Base-by-base conservation (phyloP, 2,113 vertebrate species). In the Recurvirostra avosetta region DNA sequence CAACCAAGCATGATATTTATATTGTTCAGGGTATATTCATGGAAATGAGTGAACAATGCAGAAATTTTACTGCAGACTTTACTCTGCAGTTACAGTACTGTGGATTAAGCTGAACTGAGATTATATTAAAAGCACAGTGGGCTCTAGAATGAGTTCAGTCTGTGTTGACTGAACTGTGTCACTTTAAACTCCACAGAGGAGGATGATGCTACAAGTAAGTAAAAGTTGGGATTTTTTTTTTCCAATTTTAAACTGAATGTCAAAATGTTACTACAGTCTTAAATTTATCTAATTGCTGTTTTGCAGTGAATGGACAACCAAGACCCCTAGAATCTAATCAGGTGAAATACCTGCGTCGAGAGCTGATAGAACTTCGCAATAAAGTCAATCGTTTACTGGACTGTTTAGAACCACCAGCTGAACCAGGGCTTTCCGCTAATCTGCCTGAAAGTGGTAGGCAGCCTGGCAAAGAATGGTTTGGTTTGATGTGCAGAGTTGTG, bases 341-440 rank as follows among this genome's bases (percentile, higher is more conserved):
- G 96, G 99, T 99, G 96, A 99, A 99, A 96, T 99, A 99, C 86
- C 98, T 99, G 88, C 99, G 99, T 86, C 98, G 98, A 96, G 99
- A 99, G 98, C 98, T 99, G 94, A 99, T 99, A 97, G 99, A 99
- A 97, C 99, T 99, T 97, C 98, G 99, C 95, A 99, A 99, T 97
- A 99, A 99, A 98, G 99, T 99, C 85, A 99, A 99, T 98, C 98
- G 98, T 78, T 98, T 99, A 76, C 97, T 99, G 97, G 99, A 99
- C 95, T 99, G 98, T 96, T 98, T 99, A 98, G 99, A 99, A 75
- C 99, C 99, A 26, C 99, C 99, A 59, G 97, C 97, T 92, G 99
- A 99, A 73, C 98, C 98, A n/a, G 99, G 98, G 11, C 96, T 99
- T 91, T 97, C 99, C 62, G 97, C 98, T 78, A 99, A 74, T 73